These are phyloP conservation scores for Anabacerthia variegaticeps DNA, from an alignment of 2,797 vertebrate genomes.

Conservation along the genomic window DNA sequence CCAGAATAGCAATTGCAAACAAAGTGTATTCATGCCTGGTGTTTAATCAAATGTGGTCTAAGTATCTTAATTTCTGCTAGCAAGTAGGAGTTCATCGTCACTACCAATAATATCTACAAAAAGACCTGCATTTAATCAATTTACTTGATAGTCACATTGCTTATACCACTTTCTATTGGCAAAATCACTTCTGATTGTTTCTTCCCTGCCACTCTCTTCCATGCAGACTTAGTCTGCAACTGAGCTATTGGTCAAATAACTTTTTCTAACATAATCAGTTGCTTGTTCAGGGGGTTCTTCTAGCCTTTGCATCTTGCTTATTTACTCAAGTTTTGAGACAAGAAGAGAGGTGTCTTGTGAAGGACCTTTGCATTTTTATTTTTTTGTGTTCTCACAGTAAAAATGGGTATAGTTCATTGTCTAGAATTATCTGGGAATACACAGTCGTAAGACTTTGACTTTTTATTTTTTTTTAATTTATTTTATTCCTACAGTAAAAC, in stretches of 20 bases:
- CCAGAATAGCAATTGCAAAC: not conserved
- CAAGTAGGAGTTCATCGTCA: not conserved
- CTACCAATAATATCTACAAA: not conserved
- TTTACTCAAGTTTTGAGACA: not conserved
- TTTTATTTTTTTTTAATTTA: no score
- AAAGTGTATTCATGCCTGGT: not conserved
- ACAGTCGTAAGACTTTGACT: not conserved
- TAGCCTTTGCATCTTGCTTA: not conserved
- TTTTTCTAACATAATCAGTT: not conserved
- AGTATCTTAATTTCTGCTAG: not conserved
- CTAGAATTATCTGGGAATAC: not conserved
- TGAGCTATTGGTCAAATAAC: not conserved
- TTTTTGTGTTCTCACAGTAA: not conserved
- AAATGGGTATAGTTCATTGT: not conserved
- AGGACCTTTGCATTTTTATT: accelerated
- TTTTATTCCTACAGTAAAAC: accelerated
- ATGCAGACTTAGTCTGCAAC: not conserved
- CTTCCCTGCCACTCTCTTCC: not conserved
- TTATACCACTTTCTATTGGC: not conserved
- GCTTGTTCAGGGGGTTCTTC: not conserved
- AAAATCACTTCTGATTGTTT: not conserved
- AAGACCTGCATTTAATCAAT: not conserved
- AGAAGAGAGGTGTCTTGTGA: not conserved
- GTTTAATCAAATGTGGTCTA: not conserved
- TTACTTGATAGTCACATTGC: not conserved